Base-by-base conservation (phyloP, 1,140 invertebrate genomes). In the Geopemphigus sp. region DNA sequence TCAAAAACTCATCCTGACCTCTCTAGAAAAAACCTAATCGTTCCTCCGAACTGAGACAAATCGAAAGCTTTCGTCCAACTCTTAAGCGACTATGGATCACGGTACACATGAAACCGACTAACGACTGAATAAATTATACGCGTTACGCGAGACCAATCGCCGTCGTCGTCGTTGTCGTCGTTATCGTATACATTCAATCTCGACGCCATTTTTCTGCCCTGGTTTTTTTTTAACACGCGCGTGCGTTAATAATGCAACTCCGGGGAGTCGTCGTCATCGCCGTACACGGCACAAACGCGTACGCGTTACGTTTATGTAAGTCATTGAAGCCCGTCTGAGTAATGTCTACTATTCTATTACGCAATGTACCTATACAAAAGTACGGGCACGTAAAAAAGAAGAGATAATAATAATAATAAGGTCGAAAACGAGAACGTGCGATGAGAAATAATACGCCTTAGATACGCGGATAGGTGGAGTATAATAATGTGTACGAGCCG, bases 241-340 rank as follows among this genome's bases (percentile, higher is more conserved):
- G 53, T 24, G 53, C 66, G 66, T 70, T 70, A 70, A 70, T 70
- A 70, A 70, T 26, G 66, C 66, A 53, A 53, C 66, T 70, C 66
- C 53, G 66, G 66, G 66, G 66, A 70, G 66, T 70, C 66, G 66
- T 70, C 57, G 14, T 70, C 47, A 15, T 70, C 24, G 45, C 26
- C 22, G 64, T 68, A 68, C 39, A 68, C 64, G 26, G 26, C 19
- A 32, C 24, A 11, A 4, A 10, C 15, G 29, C 57, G 24, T 66
- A n/a, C 63, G 63, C 63, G 39, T 66, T 32, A 22, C 47, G 64
- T 68, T 47, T 47, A 68, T 68, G 45, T 50, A 68, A 68, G 66
- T 68, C 47, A 68, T 68, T 68, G 24, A 68, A 68, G 22, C 50
- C 32, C 6, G 24, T 15, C 39, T 39, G 22, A 14, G 39, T 68